Percentiles rank a stretch among this genome's conserved stretches.
These are phyloP conservation scores for Neria commutata DNA, from an alignment of 2,888 invertebrate species.

Conservation along the genomic window DNA sequence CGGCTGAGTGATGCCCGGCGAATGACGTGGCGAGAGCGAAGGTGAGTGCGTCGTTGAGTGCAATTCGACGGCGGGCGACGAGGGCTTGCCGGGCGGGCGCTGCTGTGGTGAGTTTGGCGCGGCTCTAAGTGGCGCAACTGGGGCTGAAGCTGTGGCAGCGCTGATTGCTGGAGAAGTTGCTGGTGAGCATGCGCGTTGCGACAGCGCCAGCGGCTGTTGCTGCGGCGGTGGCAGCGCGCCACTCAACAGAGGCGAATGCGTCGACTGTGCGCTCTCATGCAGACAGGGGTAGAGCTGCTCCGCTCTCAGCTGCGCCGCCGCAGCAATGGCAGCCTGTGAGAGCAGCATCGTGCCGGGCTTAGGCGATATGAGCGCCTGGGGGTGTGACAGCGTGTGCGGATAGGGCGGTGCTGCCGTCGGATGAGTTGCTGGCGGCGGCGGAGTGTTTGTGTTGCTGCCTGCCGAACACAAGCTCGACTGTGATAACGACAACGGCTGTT, in stretches of 20 bases:
- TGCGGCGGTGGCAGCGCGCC: constrained; percentile 45
- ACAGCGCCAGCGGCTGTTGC: constrained; percentile 45
- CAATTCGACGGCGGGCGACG: constrained; percentile 17
- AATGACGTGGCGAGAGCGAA: constrained; percentile 13
- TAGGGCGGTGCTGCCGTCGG: neutral
- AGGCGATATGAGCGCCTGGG: constrained; percentile 28
- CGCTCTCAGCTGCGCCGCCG: constrained; percentile 31
- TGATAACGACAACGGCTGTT: constrained; percentile 15
- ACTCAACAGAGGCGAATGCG: constrained; percentile 13
- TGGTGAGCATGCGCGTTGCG: constrained; percentile 31
- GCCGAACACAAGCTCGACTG: constrained; percentile 13
- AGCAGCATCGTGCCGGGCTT: constrained; percentile 35
- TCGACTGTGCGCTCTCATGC: neutral
- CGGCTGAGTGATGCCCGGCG: constrained; percentile 42
- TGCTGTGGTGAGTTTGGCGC: constrained; percentile 31
- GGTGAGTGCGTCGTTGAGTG: constrained; percentile 20
- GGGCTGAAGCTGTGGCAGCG: constrained; percentile 14
- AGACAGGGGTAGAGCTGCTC: constrained; percentile 23
- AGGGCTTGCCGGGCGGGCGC: constrained; percentile 25
- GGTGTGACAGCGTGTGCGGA: neutral
- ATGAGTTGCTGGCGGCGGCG: constrained; percentile 16
- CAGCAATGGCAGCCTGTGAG: constrained; percentile 38
- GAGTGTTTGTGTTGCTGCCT: no score
- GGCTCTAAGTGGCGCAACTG: constrained; percentile 12
- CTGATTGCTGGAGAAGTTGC: neutral